A percentile compares a stretch with the other conserved stretches of the same genome.
phyloP scores from a whole-genome alignment of 2,797 vertebrate species.

The Aeoliscus strigatus region DNA sequence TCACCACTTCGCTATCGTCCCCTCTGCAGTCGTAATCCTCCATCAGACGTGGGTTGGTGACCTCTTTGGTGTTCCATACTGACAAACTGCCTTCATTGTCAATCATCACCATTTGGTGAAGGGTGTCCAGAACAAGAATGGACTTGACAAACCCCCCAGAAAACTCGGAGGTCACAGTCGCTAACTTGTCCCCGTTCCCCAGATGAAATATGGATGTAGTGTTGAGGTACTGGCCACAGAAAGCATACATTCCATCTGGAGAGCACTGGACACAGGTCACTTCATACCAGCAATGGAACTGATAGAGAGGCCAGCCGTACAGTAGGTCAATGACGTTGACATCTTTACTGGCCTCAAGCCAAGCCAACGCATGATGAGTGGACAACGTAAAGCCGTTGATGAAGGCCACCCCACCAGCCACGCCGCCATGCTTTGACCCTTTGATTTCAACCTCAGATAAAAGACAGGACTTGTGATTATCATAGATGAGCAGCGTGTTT shows the following conservation, averaged over 20 bases:
- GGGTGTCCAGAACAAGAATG: slow-evolving; percentile 90
- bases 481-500: slow-evolving; percentile 95
- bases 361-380: slow-evolving; percentile 90
- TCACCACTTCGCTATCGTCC: slow-evolving; percentile 92
- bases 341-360: slow-evolving; percentile 97
- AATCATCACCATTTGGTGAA: slow-evolving; percentile 97
- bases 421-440: slow-evolving; percentile 88
- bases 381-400: slow-evolving; percentile 97
- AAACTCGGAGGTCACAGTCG: slow-evolving; percentile 95
- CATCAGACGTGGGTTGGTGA: slow-evolving; percentile 87
- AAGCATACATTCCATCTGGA: slow-evolving; percentile 91
- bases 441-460: slow-evolving; percentile 97
- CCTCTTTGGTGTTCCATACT: slow-evolving; percentile 96
- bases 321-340: slow-evolving; percentile 95
- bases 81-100: slow-evolving; percentile 96
- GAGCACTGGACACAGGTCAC: slow-evolving; percentile 98
- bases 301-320: slow-evolving; percentile 97
- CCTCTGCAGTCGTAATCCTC: slow-evolving; percentile 96
- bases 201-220: slow-evolving; percentile 92
- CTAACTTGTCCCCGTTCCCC: slow-evolving; percentile 92
- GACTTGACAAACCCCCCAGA: slow-evolving; percentile 97
- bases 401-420: slow-evolving; percentile 84
- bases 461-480: slow-evolving; percentile 97
- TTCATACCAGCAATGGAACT: slow-evolving; percentile 99
- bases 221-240: slow-evolving; percentile 97